phyloP scores from a whole-genome alignment of 2,797 vertebrate species.

The Taenioides sp. region DNA sequence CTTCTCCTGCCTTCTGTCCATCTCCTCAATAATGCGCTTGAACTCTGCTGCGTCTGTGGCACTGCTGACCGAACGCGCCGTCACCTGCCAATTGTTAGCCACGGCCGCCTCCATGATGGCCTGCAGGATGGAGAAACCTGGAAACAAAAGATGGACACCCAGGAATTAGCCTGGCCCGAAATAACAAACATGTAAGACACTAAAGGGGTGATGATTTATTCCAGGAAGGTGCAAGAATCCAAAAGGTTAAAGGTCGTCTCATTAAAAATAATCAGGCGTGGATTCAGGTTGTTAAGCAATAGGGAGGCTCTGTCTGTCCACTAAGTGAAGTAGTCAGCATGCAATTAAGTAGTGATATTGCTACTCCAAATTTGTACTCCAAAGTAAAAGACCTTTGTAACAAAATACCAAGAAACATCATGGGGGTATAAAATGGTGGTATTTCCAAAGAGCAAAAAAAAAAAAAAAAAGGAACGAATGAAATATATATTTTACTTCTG shows the following conservation, averaged over 20 bases:
- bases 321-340: too few relatives aligned
- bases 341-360: too few relatives aligned
- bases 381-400: too few relatives aligned
- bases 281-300: too few relatives aligned
- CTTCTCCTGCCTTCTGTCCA: conserved; percentile 98
- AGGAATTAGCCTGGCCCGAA: conserved; percentile 26
- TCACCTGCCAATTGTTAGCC: conserved; percentile 99
- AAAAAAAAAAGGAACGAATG: too few relatives aligned
- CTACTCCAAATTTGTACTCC: too few relatives aligned
- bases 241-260: conserved; percentile 55
- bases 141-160: conserved; percentile 28
- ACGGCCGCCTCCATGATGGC: conserved; percentile 99
- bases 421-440: not conserved
- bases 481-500: too few relatives aligned
- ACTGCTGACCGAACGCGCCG: conserved; percentile 94
- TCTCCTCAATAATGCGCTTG: conserved; percentile 97
- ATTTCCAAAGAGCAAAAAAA: not conserved
- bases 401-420: not conserved
- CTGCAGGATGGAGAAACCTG: conserved; percentile 98
- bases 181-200: conserved; percentile 29
- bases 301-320: too few relatives aligned
- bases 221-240: conserved; percentile 49
- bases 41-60: conserved; percentile 95
- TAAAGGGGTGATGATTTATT: conserved; percentile 56
- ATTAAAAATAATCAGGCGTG: not conserved